Percentiles rank a stretch among this genome's conserved stretches.
Conservation (phyloP, 2,888 invertebrate species). For the Ganaspis brasiliensis region DNA sequence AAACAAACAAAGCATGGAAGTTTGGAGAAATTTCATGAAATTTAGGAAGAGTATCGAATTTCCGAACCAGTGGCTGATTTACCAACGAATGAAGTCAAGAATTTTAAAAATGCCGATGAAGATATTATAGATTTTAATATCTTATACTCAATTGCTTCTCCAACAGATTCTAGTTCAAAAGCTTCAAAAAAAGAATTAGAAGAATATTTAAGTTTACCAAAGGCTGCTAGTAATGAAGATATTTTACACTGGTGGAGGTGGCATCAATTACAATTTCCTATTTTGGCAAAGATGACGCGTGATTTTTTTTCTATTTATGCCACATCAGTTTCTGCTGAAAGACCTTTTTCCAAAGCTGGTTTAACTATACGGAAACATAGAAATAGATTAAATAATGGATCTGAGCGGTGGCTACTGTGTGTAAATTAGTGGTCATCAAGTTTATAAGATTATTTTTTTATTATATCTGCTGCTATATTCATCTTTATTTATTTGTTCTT, state of each 20-base stretch:
- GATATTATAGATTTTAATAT: no score
- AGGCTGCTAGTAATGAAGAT: neutral
- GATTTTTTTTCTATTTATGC: slow-evolving; percentile 1
- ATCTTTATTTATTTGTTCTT: no score
- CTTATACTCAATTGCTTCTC: no score
- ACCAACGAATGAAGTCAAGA: no score
- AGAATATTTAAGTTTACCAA: slow-evolving; percentile 21
- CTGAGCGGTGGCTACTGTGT: slow-evolving; percentile 23
- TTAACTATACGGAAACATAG: slow-evolving; percentile 16
- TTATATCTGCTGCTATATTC: no score
- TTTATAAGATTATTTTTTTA: no score
- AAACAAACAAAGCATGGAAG: slow-evolving; percentile 41
- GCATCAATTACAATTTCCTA: neutral
- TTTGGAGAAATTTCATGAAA: slow-evolving; percentile 41
- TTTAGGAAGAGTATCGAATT: slow-evolving; percentile 13
- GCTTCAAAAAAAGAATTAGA: neutral
- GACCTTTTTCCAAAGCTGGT: slow-evolving; percentile 20
- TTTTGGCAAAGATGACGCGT: neutral
- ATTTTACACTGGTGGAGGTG: slow-evolving; percentile 21
- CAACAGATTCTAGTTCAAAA: no score
- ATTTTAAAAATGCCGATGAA: no score
- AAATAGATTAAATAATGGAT: neutral
- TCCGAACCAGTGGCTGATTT: no score
- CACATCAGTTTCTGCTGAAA: slow-evolving; percentile 1
- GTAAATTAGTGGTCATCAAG: slow-evolving; percentile 6